Evolutionary conservation across 2,113 vertebrate species (phyloP), one percentile per base, ranked within the genome.

Genomic region (Gymnogyps californianus): DNA sequence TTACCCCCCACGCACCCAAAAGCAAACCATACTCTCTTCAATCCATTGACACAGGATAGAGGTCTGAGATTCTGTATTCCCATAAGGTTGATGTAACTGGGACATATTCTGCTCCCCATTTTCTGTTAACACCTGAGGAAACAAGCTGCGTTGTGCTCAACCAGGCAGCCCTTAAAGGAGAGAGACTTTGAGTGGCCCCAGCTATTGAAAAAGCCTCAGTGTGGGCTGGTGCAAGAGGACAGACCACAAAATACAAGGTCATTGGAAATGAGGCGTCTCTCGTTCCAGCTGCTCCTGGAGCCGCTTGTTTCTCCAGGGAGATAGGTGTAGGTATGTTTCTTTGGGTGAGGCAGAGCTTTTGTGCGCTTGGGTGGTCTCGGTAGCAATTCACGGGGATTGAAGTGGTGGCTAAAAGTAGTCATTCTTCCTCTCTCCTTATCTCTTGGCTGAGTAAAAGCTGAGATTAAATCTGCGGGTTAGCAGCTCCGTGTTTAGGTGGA

Each of bases 241-340:
- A 57, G 88, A 32, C 34, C 36, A 29, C 36, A 29, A 80, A 83
- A 42, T 13, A 51, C 47, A 31, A 52, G 67, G 66, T 36, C 78
- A 13, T 3, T 61, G 83, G 40, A 51, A 69, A 91, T 40, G 54
- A 79, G 55, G 54, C 4, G 0, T 54, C 47, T 42, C 49, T 36
- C 3, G 11, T 75, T 80, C 52, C 74, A 84, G 52, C 52, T 78
- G 71, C 83, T 87, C 64, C n/a, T 55, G 88, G 71, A 78, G 54
- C 22, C 3, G 0, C 28, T 29, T 28, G 18, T 82, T 71, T 78
- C 64, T 55, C 59, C 21, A 10, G 21, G 34, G 47, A 89, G n/a
- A 21, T 10, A 10, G 16, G 21, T 1, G 7, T 7, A 17, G 55
- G 31, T 32, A 7, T 0, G 1, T 31, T 25, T 18, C 15, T 32